Base-by-base conservation (phyloP, 2,888 invertebrate genomes). In the Pantelozetes paolii region DNA sequence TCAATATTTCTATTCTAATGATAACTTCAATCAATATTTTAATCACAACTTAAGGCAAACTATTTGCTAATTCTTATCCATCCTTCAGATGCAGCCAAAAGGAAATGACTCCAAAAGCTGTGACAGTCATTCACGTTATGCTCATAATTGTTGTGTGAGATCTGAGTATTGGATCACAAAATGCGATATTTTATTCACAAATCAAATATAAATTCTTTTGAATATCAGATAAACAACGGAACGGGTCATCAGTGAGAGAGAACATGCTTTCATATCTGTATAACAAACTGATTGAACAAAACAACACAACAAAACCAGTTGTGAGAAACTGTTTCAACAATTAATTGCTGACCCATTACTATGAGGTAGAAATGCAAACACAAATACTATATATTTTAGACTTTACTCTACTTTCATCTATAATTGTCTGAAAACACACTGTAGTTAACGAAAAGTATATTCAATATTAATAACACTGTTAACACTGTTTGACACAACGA, bases 301-400 rank as follows among this genome's bases (percentile, higher is more conserved):
- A 54, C 23, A 20, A 6, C 23, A 54, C 54, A 54, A 20, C 54
- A 54, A 6, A 36, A 57, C 15, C 28, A 54, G 57, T 50, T 50
- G 50, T 57, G 57, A 13, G 36, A 6, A 69, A 69, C 42, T 42
- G 42, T 69, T 69, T 15, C 42, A 23, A 69, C 69, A 42, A 20
- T 26, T 69, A 69, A 69, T 69, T 69, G 69, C 69, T n/a, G 28
- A 42, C 45, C 45, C 45, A 69, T 42, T 69, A 36, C 5, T 36
- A 69, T 69, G 69, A 69, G 69, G 69, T 69, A 69, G 45, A 69
- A 40, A 20, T 8, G 9, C 1, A 69, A 26, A 69, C 20, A 54
- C n/a, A n/a, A 48, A 48, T 48, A 48, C 15, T 15, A 36, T 36
- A 9, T 8, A 5, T 36, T 36, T 8, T 36, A 36, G 36, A 36